Evolutionary conservation across 2,888 invertebrate species (phyloP).

Genomic region (Frankliniella fusca): DNA sequence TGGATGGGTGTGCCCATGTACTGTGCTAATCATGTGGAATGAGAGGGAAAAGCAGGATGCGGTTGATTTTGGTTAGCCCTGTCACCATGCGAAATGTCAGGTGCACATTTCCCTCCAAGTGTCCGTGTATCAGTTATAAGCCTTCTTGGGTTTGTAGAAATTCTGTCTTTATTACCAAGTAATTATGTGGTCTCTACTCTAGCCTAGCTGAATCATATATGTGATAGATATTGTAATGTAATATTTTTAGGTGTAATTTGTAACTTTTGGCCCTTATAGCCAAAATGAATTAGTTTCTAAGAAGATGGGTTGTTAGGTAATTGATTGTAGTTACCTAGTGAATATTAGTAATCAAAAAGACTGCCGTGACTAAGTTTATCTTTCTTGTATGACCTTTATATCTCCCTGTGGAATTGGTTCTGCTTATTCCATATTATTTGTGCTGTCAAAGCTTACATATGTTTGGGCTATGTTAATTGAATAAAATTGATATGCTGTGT

Average conservation of each 20-base stretch:
- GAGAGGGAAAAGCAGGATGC: too few species aligned
- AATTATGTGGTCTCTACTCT: conserved; percentile 11
- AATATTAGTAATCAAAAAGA: conserved; percentile 22
- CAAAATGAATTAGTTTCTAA: neutral
- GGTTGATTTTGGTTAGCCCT: neutral
- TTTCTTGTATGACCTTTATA: conserved; percentile 7
- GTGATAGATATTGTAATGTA: conserved; percentile 20
- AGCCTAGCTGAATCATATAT: conserved; percentile 16
- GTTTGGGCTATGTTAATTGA: conserved; percentile 3
- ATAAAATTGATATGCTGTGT: neutral
- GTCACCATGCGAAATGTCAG: neutral
- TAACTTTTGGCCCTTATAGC: neutral
- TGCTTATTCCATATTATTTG: neutral
- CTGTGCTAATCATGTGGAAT: too few species aligned
- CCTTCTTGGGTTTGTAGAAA: neutral
- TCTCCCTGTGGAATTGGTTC: neutral
- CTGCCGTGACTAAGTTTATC: conserved; percentile 14
- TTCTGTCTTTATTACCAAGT: conserved; percentile 11
- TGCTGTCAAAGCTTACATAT: neutral
- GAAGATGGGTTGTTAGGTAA: conserved; percentile 2
- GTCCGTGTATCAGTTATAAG: neutral
- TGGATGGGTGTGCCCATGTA: too few species aligned
- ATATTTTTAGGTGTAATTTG: neutral
- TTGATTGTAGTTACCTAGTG: conserved; percentile 10
- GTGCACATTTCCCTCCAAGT: neutral